Evolutionary conservation across 64 coral and sea anemone genomes (phyloP).

Genomic region (Porites australiensis): DNA sequence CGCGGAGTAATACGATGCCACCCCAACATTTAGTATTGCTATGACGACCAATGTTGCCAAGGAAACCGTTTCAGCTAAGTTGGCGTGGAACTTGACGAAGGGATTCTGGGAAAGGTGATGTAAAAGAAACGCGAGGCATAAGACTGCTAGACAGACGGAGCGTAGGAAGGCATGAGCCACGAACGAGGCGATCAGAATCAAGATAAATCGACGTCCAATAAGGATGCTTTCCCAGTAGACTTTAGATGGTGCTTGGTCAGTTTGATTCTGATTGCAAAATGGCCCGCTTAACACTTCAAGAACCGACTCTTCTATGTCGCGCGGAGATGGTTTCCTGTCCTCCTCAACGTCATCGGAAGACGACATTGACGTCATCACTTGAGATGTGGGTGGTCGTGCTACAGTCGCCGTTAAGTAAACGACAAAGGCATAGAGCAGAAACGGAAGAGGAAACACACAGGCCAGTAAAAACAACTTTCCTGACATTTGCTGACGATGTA

Average conservation of each 20-base stretch:
- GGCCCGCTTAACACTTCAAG: conserved; percentile 29
- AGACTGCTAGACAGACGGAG: neutral
- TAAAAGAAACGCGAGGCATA: conserved; percentile 26
- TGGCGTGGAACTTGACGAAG: conserved; percentile 10
- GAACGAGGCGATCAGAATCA: conserved; percentile 41
- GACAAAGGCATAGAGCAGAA: neutral
- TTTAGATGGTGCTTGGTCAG: neutral
- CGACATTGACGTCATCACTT: neutral
- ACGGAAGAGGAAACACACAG: conserved; percentile 32
- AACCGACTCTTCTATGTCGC: neutral
- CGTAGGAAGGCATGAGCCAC: neutral
- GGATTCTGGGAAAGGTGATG: conserved; percentile 37
- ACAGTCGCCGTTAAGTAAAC: neutral
- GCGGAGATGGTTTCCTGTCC: neutral
- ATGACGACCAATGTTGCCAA: conserved; percentile 48
- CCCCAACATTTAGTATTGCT: conserved; percentile 37
- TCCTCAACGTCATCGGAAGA: neutral
- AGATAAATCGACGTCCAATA: conserved; percentile 50
- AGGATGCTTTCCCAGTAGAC: conserved; percentile 67
- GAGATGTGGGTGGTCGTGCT: neutral
- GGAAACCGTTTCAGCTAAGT: conserved; percentile 44
- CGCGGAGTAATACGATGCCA: conserved; percentile 9
- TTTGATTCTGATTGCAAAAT: conserved; percentile 15
- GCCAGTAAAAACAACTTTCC: conserved; percentile 25
- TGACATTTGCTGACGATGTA: conserved; percentile 25